Evolutionary conservation across 1,140 invertebrate genomes (phyloP), one percentile per base, ranked within the genome.

Genomic region (Drosophila cardini): DNA sequence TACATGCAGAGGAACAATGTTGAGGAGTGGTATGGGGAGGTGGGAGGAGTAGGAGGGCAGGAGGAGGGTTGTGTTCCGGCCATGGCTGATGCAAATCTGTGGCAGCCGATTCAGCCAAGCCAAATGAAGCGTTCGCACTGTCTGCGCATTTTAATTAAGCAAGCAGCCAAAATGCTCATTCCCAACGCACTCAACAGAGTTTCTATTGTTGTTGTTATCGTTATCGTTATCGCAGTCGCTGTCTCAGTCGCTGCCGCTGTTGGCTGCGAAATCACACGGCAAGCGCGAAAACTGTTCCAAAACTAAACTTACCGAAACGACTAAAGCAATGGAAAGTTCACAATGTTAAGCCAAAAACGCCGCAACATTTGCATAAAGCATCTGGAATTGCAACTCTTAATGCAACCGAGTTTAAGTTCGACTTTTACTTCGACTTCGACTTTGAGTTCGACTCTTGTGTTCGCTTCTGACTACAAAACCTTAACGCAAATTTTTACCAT

Each of bases 131-230:
- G 76, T 80, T 83, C 76, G 76, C 76, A 87, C 80, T 79, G 72
- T 72, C 73, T 77, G 65, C 76, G 83, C 72, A 87, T 87, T 87
- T 87, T 87, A 87, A 89, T 87, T 84, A 87, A 83, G 80, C 80
- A 80, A 72, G 63, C 77, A 77, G 46, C 69, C 11, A 52, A 64
- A 81, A 76, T 76, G 15, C 34, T 38, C 34, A 55, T 55, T 55
- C 34, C 11, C 34, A n/a, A 56, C 55, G 42, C 32, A 50, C 26
- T 42, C 50, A 13, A 58, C 46, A 36, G 43, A 70, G 30, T 45
- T 64, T 11, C 64, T 56, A 63, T 50, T 50, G 46, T 50, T 50
- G 36, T 43, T 32, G 21, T n/a, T 15, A 10, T 60, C 63, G 40
- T 46, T 61, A 62, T 60, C 18, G 10, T 52, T 48, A 30, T 40